phyloP scores from a whole-genome alignment of 2,797 vertebrate genomes.

The Otolemur crassicaudatus region DNA sequence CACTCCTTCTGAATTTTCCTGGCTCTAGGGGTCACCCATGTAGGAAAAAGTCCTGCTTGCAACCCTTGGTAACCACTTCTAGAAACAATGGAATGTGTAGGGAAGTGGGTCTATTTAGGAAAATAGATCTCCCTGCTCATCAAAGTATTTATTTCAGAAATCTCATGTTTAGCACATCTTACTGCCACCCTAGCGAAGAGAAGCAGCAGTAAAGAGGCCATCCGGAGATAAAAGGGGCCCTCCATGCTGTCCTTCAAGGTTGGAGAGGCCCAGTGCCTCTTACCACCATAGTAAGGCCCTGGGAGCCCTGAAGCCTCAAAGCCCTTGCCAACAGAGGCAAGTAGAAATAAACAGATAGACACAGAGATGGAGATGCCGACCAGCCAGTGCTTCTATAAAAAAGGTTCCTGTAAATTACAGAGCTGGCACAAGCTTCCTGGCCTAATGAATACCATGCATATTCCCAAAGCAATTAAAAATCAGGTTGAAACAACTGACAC shows the following conservation, averaged over 20 bases:
- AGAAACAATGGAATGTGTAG: background rate
- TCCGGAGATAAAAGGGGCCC: background rate
- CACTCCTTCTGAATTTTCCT: background rate
- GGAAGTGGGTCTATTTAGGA: background rate
- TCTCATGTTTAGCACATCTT: background rate
- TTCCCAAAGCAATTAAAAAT: constrained; percentile 18
- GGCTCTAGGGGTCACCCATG: background rate
- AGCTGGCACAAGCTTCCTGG: background rate
- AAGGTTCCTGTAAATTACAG: background rate
- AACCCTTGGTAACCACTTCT: background rate
- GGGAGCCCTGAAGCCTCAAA: background rate
- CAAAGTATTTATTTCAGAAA: constrained; percentile 10
- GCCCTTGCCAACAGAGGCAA: background rate
- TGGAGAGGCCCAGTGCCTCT: background rate
- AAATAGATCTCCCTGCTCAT: background rate
- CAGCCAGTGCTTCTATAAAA: background rate
- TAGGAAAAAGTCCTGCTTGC: background rate
- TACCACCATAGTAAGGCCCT: background rate
- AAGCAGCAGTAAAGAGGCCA: background rate
- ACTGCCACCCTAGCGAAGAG: background rate
- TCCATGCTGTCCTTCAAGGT: background rate
- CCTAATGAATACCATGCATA: constrained; percentile 1
- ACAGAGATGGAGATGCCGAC: background rate
- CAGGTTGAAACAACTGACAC: background rate
- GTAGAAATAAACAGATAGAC: background rate